These are phyloP conservation scores for Agrypnus murinus DNA, from an alignment of 2,888 invertebrate genomes.

Conservation along the genomic window DNA sequence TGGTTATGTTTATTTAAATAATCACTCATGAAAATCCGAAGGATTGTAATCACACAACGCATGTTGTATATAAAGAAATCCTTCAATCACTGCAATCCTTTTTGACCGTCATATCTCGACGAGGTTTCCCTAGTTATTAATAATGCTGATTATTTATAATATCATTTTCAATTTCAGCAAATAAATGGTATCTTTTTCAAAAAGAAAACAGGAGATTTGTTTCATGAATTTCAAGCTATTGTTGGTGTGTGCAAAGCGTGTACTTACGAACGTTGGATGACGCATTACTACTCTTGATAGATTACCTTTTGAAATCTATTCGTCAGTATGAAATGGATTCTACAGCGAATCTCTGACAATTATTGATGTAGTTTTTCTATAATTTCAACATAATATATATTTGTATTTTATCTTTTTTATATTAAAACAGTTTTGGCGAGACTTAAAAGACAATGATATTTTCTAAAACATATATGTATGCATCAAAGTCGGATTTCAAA, in stretches of 20 bases:
- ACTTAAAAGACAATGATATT: neutral
- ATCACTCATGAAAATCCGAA: no score
- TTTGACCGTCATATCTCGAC: no score
- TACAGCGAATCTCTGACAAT: conserved; percentile 4
- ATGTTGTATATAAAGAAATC: no score
- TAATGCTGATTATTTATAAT: no score
- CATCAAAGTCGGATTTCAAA: neutral
- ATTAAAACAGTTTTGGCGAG: no score
- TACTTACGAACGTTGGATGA: neutral
- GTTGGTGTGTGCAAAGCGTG: neutral
- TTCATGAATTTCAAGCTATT: conserved; percentile 1
- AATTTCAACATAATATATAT: neutral
- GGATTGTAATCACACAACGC: no score
- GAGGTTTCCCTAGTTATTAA: no score
- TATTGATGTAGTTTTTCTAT: conserved; percentile 15
- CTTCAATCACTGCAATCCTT: no score
- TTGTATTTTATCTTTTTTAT: neutral
- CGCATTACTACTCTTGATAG: conserved; percentile 1
- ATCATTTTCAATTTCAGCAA: no score
- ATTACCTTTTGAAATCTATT: conserved; percentile 23
- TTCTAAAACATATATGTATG: neutral
- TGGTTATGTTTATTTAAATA: no score
- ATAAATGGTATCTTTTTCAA: neutral
- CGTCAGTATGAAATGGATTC: conserved; percentile 5
- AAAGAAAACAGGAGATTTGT: neutral